phyloP scores from a whole-genome alignment of 2,888 invertebrate species.

The Habroteleia sp. region DNA sequence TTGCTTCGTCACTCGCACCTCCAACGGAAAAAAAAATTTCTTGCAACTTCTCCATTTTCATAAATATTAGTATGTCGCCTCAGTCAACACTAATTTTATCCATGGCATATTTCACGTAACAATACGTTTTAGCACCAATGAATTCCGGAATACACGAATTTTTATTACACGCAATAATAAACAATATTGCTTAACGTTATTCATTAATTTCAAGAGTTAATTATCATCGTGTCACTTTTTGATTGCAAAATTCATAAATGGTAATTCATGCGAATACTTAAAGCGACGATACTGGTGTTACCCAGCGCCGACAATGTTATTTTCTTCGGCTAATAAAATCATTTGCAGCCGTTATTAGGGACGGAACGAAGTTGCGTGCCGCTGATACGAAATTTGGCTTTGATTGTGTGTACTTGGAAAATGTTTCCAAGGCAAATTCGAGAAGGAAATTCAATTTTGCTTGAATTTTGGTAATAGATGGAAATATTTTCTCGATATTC shows the following conservation, averaged over 20 bases:
- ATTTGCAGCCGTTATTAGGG: constrained; percentile 38
- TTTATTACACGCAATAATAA: constrained; percentile 35
- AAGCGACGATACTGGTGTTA: constrained; percentile 14
- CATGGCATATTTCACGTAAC: constrained; percentile 30
- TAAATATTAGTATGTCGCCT: constrained; percentile 7
- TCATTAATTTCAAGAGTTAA: constrained; percentile 47
- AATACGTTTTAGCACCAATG: constrained; percentile 27
- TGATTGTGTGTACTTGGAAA: constrained; percentile 54
- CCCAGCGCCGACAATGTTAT: constrained; percentile 22
- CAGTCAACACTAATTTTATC: constrained; percentile 19
- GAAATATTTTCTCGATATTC: constrained; percentile 39
- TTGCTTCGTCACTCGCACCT: constrained; percentile 64
- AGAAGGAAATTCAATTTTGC: constrained; percentile 42
- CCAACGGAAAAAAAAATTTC: constrained; percentile 66
- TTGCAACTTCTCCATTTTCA: constrained; percentile 36
- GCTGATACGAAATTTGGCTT: constrained; percentile 50
- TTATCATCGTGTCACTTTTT: constrained; percentile 33
- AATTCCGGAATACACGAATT: constrained; percentile 15
- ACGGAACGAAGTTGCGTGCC: constrained; percentile 48
- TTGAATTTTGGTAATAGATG: constrained; percentile 44
- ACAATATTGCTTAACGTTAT: constrained; percentile 43
- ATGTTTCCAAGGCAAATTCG: constrained; percentile 33
- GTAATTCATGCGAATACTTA: constrained; percentile 40
- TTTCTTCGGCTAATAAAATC: constrained; percentile 51
- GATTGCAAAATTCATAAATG: constrained; percentile 45